Evolutionary conservation across 2,113 vertebrate species (phyloP).

Genomic region (Dasypus novemcinctus): DNA sequence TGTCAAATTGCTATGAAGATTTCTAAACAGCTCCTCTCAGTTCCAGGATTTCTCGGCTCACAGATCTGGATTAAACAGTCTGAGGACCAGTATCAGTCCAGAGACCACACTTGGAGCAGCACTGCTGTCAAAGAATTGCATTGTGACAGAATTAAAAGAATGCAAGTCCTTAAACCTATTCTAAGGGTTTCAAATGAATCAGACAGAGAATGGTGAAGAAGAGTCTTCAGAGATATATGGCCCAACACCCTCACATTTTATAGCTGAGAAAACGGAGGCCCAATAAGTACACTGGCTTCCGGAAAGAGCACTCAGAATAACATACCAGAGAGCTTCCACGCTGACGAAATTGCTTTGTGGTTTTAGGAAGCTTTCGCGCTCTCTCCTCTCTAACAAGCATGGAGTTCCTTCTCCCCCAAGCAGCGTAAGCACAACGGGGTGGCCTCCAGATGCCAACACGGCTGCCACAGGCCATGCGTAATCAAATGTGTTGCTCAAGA

Average conservation of each 20-base stretch:
- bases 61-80: neutral
- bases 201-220: neutral
- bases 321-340: rapidly evolving
- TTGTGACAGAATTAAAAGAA: neutral
- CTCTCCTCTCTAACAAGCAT: neutral
- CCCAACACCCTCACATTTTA: neutral
- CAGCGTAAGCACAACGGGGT: neutral
- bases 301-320: neutral
- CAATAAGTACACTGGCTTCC: neutral
- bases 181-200: slow-evolving; percentile 16
- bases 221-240: neutral
- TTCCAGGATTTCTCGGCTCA: neutral
- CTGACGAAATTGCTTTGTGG: neutral
- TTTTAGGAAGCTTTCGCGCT: neutral
- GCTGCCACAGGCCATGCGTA: neutral
- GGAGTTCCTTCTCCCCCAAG: neutral
- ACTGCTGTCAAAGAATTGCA: neutral
- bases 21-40: neutral
- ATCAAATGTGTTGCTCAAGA: neutral
- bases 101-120: neutral
- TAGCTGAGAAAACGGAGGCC: neutral
- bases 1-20: neutral
- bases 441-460: neutral
- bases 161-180: neutral
- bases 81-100: neutral